Conservation (phyloP, 2,888 invertebrate genomes). For the Tenthredo notha region DNA sequence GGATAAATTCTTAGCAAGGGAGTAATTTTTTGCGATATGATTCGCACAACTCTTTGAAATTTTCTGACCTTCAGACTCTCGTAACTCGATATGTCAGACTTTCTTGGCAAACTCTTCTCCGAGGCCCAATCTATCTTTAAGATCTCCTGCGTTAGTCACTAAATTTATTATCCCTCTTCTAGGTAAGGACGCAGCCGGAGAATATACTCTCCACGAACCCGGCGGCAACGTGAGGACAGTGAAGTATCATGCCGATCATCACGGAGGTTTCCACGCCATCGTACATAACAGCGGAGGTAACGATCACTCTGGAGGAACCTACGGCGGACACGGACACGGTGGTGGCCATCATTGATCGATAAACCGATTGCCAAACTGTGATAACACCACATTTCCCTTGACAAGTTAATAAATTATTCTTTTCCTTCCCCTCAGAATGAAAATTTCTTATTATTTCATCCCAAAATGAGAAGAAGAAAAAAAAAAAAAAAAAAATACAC, state of each 20-base stretch:
- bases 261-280: slow-evolving; percentile 70
- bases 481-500: neutral
- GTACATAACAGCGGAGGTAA: slow-evolving; percentile 64
- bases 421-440: neutral
- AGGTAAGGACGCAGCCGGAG: slow-evolving; percentile 63
- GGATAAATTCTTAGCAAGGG: neutral
- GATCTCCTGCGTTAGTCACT: slow-evolving; percentile 23
- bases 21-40: slow-evolving; percentile 19
- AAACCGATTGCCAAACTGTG: slow-evolving; percentile 33
- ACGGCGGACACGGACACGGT: slow-evolving; percentile 58
- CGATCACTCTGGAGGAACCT: slow-evolving; percentile 58
- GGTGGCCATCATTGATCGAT: slow-evolving; percentile 39
- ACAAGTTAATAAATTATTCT: slow-evolving; percentile 41
- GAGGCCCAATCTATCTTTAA: neutral
- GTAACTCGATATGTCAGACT: neutral
- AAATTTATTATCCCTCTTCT: slow-evolving; percentile 24
- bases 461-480: neutral
- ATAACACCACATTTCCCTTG: slow-evolving; percentile 6
- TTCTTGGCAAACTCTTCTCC: neutral
- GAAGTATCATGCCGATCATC: slow-evolving; percentile 66
- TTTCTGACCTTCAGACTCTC: neutral
- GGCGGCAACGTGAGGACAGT: slow-evolving; percentile 68
- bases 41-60: neutral
- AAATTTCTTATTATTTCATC: neutral
- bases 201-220: slow-evolving; percentile 71